Conservation (phyloP, 2,797 vertebrate genomes). For the Darevskia mixta region DNA sequence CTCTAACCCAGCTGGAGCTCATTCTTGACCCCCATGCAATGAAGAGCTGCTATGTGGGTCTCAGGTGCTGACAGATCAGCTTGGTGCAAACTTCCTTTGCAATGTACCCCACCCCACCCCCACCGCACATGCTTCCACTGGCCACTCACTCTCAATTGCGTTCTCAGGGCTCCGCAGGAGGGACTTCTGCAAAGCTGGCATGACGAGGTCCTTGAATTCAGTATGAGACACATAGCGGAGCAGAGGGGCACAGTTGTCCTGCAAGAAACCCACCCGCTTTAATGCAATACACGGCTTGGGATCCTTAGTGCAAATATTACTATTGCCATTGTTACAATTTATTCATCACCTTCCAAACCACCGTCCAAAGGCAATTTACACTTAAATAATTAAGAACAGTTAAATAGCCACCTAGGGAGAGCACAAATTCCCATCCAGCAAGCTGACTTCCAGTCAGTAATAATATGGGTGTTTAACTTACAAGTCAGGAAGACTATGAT, state of each 20-base stretch:
- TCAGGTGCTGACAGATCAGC: not conserved
- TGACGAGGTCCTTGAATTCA: constrained; percentile 92
- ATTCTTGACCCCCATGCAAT: not conserved
- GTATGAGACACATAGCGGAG: constrained; percentile 91
- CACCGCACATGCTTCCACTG: not conserved
- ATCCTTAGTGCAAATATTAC: not conserved
- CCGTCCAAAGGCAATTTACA: no score
- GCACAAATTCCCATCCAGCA: not conserved
- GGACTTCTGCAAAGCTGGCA: constrained; percentile 94
- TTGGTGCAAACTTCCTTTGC: not conserved
- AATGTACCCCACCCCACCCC: not conserved
- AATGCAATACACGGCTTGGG: not conserved
- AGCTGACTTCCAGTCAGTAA: not conserved
- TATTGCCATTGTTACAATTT: no score
- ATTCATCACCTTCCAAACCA: no score
- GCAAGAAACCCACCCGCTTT: constrained; percentile 51
- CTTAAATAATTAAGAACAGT: no score
- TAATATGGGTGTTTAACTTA: no score
- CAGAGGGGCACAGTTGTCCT: constrained; percentile 88
- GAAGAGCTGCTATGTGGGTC: not conserved
- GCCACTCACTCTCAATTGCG: constrained; percentile 90
- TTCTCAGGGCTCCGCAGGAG: constrained; percentile 96
- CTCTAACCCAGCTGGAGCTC: not conserved
- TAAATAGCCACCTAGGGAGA: not conserved
- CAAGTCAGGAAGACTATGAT: no score